Conservation (phyloP, 2,888 invertebrate species). For the Calameuta pallipes region DNA sequence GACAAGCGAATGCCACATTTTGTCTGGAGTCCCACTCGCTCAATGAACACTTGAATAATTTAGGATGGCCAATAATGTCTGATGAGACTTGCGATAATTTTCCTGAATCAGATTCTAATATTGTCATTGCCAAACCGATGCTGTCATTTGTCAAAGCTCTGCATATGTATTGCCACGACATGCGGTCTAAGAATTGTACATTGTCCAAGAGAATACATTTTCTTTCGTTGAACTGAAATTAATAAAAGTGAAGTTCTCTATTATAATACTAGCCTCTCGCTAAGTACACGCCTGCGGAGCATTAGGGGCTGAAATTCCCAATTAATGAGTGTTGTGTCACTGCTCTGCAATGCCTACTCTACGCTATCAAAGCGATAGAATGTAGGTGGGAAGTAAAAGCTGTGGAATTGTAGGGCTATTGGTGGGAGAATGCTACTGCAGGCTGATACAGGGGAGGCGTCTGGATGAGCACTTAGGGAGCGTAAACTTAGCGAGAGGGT, state of each 20-base stretch:
- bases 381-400: too few species aligned
- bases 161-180: conserved; percentile 47
- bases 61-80: not conserved
- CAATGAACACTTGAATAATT: conserved; percentile 51
- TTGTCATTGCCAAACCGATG: conserved; percentile 56
- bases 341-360: too few species aligned
- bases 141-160: conserved; percentile 30
- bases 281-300: too few species aligned
- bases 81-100: not conserved
- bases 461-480: not conserved
- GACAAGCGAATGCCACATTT: conserved; percentile 71
- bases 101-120: not conserved
- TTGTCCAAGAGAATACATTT: conserved; percentile 68
- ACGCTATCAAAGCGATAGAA: too few species aligned
- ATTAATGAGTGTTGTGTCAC: not conserved
- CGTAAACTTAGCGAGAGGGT: not conserved
- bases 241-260: not conserved
- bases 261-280: too few species aligned
- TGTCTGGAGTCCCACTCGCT: conserved; percentile 63
- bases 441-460: not conserved
- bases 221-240: conserved; percentile 17
- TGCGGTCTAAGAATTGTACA: conserved; percentile 68
- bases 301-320: not conserved
- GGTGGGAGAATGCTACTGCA: too few species aligned
- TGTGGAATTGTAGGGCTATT: not conserved